phyloP scores from a whole-genome alignment of 2,888 invertebrate genomes.

The Xestia xanthographa region DNA sequence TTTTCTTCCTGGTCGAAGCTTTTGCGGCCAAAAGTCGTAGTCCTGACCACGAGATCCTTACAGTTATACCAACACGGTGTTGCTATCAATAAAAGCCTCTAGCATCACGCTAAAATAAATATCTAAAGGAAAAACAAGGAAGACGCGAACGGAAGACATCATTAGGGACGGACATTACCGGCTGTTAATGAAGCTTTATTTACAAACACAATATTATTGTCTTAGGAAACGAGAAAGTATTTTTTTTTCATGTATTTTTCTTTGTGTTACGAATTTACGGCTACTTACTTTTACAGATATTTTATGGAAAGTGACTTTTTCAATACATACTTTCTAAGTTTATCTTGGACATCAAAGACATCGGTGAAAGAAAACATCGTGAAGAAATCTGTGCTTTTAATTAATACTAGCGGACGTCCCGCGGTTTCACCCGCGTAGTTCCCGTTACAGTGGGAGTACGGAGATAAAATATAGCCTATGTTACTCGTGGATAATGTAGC shows the following conservation, averaged over 20 bases:
- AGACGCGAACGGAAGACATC: conserved; percentile 29
- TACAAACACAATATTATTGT: conserved; percentile 41
- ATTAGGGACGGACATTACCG: conserved; percentile 42
- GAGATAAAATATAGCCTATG: no score
- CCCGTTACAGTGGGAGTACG: no score
- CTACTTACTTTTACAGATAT: background rate
- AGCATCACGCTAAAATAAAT: conserved; percentile 25
- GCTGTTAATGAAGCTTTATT: conserved; percentile 47
- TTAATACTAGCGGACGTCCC: no score
- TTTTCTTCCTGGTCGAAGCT: no score
- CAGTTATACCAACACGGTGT: background rate
- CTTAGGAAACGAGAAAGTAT: conserved; percentile 5
- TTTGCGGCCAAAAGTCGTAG: no score
- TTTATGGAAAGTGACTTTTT: background rate
- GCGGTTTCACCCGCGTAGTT: no score
- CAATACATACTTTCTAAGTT: background rate
- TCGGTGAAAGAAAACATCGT: background rate
- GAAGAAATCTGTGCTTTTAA: background rate
- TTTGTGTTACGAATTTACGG: background rate
- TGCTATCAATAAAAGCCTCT: background rate
- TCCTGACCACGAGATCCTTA: no score
- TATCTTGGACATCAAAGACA: background rate
- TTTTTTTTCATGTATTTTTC: background rate
- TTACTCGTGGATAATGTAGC: no score
- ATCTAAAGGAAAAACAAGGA: conserved; percentile 38